Evolutionary conservation across 1,140 invertebrate species (phyloP).

Genomic region (Drosophila takahashii): DNA sequence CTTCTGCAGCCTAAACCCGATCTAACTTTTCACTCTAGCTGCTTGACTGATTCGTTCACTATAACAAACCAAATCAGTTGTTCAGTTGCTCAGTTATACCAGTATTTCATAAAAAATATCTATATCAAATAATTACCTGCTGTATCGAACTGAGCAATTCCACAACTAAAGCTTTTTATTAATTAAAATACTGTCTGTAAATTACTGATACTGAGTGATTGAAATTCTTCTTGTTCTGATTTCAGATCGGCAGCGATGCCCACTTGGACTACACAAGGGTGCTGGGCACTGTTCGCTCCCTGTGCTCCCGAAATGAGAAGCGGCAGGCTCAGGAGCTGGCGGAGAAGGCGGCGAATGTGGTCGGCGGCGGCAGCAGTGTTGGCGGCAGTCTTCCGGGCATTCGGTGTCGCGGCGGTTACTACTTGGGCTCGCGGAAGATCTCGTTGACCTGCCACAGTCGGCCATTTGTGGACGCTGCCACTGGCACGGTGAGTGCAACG

Average conservation of each 20-base stretch:
- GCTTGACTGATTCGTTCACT: slow-evolving; percentile 14
- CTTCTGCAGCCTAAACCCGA: slow-evolving; percentile 7
- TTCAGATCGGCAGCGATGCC: slow-evolving; percentile 80
- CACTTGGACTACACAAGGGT: slow-evolving; percentile 85
- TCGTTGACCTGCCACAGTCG: slow-evolving; percentile 86
- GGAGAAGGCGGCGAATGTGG: slow-evolving; percentile 81
- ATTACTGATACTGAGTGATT: neutral
- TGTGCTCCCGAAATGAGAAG: slow-evolving; percentile 86
- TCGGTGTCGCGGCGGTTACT: slow-evolving; percentile 84
- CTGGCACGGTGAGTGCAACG: slow-evolving; percentile 67
- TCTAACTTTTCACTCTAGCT: slow-evolving; percentile 21
- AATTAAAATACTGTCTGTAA: neutral
- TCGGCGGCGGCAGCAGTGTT: slow-evolving; percentile 52
- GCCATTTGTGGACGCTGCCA: slow-evolving; percentile 68
- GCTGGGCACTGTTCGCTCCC: slow-evolving; percentile 85
- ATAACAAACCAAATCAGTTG: neutral
- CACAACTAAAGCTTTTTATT: neutral
- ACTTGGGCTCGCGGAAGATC: slow-evolving; percentile 87
- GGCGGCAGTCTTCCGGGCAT: slow-evolving; percentile 26
- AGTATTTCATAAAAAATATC: no score
- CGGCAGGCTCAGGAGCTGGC: slow-evolving; percentile 73
- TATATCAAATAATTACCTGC: neutral
- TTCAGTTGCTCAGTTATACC: slow-evolving; percentile 3
- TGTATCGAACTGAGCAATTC: slow-evolving; percentile 1
- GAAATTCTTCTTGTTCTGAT: slow-evolving; percentile 4